Conservation (phyloP, 2,113 vertebrate genomes). For the Tragelaphus imberbis region DNA sequence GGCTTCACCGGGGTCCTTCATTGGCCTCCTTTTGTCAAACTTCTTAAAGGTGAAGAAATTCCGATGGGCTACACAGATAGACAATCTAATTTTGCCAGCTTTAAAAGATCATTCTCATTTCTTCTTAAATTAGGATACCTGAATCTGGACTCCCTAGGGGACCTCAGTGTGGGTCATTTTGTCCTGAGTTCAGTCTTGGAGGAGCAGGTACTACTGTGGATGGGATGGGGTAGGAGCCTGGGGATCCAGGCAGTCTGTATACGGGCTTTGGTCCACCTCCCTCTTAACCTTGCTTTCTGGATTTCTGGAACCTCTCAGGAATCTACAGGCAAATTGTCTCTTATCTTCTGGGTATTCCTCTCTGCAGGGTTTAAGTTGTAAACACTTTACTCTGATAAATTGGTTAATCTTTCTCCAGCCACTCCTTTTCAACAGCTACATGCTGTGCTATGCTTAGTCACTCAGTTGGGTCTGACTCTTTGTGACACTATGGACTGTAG, state of each 20-base stretch:
- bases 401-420: background rate
- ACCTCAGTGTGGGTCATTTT: background rate
- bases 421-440: background rate
- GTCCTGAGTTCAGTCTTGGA: background rate
- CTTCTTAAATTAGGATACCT: background rate
- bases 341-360: background rate
- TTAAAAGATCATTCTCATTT: background rate
- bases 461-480: background rate
- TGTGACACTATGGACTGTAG: background rate
- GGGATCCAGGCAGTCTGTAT: background rate
- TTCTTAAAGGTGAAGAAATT: background rate
- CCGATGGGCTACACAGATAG: background rate
- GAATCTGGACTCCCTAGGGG: background rate
- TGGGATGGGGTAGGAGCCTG: too few species aligned
- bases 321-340: background rate
- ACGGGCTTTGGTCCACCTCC: background rate
- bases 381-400: background rate
- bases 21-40: background rate
- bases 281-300: background rate
- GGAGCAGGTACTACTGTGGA: background rate
- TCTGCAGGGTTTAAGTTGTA: background rate
- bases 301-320: background rate
- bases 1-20: background rate
- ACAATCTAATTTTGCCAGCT: background rate
- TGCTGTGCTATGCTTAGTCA: background rate